Percentiles rank a stretch among this genome's conserved stretches.
phyloP scores from a whole-genome alignment of 1,140 invertebrate genomes.

The Arion vulgaris region DNA sequence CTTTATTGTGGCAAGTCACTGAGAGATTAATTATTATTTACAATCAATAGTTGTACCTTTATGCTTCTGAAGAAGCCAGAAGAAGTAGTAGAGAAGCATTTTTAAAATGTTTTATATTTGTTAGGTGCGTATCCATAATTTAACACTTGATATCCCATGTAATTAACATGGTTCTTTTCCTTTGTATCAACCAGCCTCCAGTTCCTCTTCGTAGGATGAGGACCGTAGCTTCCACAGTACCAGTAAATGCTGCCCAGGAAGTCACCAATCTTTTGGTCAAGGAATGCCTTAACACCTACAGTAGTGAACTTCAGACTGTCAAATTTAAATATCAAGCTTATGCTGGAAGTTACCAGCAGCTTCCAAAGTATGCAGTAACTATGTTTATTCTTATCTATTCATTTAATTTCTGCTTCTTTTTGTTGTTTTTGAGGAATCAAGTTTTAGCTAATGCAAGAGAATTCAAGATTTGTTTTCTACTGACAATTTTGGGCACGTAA shows the following conservation, averaged over 20 bases:
- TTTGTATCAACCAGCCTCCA: slow-evolving; percentile 78
- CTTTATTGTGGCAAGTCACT: too few relatives aligned
- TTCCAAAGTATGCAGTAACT: slow-evolving; percentile 80
- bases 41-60: too few relatives aligned
- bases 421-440: not conserved
- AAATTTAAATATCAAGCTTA: slow-evolving; percentile 91
- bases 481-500: too few relatives aligned
- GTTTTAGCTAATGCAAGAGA: too few relatives aligned
- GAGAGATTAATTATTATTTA: too few relatives aligned
- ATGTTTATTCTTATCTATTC: not conserved
- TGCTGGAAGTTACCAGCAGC: slow-evolving; percentile 85
- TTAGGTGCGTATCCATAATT: too few relatives aligned
- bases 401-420: not conserved
- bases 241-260: slow-evolving; percentile 69
- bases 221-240: slow-evolving; percentile 83
- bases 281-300: slow-evolving; percentile 90
- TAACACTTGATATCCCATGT: too few relatives aligned
- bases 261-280: slow-evolving; percentile 82
- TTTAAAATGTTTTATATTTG: too few relatives aligned
- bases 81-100: too few relatives aligned
- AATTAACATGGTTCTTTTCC: too few relatives aligned
- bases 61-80: too few relatives aligned
- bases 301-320: slow-evolving; percentile 87
- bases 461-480: too few relatives aligned
- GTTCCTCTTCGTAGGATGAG: slow-evolving; percentile 83